Evolutionary conservation across 1,140 invertebrate species (phyloP), one percentile per base, ranked within the genome.

Genomic region (Branchinecta lynchi): DNA sequence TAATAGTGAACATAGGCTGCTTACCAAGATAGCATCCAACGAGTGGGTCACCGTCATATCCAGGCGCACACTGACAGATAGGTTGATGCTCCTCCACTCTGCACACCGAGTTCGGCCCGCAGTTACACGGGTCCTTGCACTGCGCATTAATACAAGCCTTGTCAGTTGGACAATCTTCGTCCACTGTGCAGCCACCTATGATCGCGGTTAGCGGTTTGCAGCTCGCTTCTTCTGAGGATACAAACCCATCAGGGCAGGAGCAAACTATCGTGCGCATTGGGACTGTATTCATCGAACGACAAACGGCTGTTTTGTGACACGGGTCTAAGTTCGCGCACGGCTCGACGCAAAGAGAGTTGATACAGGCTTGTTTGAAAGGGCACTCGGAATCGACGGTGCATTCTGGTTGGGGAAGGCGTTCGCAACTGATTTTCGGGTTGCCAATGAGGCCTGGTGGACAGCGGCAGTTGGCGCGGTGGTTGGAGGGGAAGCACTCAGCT

Each of bases 91-190:
- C 87, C 71, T 84, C 84, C 0, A 93, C 86, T 45, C 86, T 84
- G 74, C 92, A 95, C 71, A 87, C 84, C 7, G 90, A 87, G 75
- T 93, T 89, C 43, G 83, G 82, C 32, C 92, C 92, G 76, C 92
- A 94, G 75, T 88, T 87, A 75, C 91, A 94, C 6, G 90, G 90
- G 72, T 90, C 88, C 70, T 88, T 82, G 75, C 92, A 95, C 70
- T 89, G 84, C 75, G 89, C 81, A 74, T 92, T 90, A 45, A 92
- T 83, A 75, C 92, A 95, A 0, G 90, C 86, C 76, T 92, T 86
- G 66, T 84, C 82, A 45, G 83, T 82, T 0, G 81, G 79, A 77
- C 92, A 95, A 71, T 95, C 90, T 68, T 83, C 80, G 76, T 94
- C 89, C 7, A 82, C 79, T 7, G 83, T 84, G 75, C 92, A 95